Evolutionary conservation across 2,113 vertebrate genomes (phyloP).

Genomic region (Esox niger): DNA sequence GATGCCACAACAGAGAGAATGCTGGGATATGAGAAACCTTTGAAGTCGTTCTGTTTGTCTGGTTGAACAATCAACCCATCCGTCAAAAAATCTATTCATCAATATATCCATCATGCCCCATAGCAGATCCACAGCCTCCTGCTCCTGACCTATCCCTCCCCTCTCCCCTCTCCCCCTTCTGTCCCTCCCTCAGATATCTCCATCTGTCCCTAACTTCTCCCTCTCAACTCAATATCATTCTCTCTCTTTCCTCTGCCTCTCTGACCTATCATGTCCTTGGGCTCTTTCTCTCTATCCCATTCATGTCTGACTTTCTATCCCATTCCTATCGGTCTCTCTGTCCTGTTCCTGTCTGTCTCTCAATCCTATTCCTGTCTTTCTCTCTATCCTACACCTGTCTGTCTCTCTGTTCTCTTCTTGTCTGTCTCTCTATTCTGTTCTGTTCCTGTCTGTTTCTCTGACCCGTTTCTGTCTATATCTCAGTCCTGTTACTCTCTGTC

Average conservation of each 20-base stretch:
- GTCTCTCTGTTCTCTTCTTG: background rate
- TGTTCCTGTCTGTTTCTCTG: too few species aligned
- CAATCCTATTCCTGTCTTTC: slow-evolving; percentile 28
- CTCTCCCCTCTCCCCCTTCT: background rate
- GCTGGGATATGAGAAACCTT: too few species aligned
- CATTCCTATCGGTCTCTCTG: background rate
- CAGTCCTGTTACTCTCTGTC: too few species aligned
- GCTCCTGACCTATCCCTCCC: background rate
- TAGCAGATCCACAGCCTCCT: background rate
- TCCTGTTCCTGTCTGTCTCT: slow-evolving; percentile 24
- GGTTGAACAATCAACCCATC: too few species aligned
- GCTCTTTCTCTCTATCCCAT: slow-evolving; percentile 20
- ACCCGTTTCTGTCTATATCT: too few species aligned
- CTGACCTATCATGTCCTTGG: background rate
- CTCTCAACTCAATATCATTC: too few species aligned
- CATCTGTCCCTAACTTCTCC: background rate
- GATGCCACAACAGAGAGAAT: slow-evolving; percentile 64
- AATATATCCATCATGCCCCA: too few species aligned
- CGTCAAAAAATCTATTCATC: too few species aligned
- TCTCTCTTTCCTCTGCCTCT: background rate
- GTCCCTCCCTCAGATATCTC: too few species aligned
- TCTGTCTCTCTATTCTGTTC: background rate
- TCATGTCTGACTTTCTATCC: background rate
- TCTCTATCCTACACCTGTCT: slow-evolving; percentile 51
- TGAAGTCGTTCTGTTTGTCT: too few species aligned